Evolutionary conservation across 1,140 invertebrate genomes (phyloP).

Genomic region (Lordiphosa collinella): DNA sequence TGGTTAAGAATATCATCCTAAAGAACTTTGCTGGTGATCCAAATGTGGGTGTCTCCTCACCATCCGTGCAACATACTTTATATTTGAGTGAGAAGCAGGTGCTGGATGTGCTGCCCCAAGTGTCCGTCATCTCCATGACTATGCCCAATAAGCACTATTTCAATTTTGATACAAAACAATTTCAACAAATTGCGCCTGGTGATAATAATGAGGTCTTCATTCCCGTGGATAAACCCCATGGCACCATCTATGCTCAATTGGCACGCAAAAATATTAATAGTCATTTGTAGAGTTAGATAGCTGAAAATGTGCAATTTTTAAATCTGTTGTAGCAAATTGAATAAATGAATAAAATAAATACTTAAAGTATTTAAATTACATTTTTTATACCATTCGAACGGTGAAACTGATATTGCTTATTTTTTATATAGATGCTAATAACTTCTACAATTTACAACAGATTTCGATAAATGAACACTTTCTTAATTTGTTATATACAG

Average conservation of each 20-base stretch:
- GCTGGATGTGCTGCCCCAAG: conserved; percentile 84
- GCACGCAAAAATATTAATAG: conserved; percentile 82
- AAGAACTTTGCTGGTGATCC: conserved; percentile 87
- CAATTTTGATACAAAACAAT: conserved; percentile 86
- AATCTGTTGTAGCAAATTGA: not conserved
- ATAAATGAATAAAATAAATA: no score
- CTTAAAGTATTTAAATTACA: no score
- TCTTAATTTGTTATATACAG: no score
- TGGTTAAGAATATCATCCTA: conserved; percentile 85
- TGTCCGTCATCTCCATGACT: conserved; percentile 85
- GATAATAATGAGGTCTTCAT: conserved; percentile 86
- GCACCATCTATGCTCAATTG: conserved; percentile 86
- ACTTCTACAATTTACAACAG: no score
- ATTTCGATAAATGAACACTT: no score
- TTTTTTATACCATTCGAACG: no score
- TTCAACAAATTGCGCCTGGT: conserved; percentile 82
- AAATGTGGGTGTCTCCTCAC: conserved; percentile 84
- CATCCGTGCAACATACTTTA: conserved; percentile 88
- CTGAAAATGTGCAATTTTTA: not conserved
- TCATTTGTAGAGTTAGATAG: conserved; percentile 33
- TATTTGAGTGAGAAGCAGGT: conserved; percentile 85
- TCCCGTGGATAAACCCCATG: conserved; percentile 87
- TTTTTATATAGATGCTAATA: no score
- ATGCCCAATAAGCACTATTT: conserved; percentile 91
- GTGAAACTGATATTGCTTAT: no score